These are phyloP conservation scores for Emberiza fucata DNA, from an alignment of 2,113 vertebrate genomes.

Conservation along the genomic window DNA sequence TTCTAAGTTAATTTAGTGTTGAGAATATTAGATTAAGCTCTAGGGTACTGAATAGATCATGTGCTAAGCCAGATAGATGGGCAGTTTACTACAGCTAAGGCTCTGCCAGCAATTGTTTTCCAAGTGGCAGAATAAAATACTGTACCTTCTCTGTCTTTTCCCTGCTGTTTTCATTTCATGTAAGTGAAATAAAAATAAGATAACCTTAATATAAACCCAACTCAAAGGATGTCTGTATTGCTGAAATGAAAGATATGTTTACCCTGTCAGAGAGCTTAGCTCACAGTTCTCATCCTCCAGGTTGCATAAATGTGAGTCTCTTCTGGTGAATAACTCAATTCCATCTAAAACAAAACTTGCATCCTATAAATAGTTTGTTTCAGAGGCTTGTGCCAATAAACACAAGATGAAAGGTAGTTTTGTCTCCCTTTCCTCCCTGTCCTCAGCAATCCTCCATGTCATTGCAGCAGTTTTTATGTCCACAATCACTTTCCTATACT, in stretches of 20 bases:
- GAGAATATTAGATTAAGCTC: slow-evolving; percentile 16
- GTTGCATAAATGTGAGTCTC: not conserved
- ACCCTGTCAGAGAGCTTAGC: not conserved
- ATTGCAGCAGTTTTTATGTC: not conserved
- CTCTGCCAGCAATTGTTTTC: not conserved
- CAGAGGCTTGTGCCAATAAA: not conserved
- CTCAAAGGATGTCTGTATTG: not conserved
- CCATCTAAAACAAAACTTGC: not conserved
- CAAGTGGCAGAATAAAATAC: not conserved
- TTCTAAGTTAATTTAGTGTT: slow-evolving; percentile 30
- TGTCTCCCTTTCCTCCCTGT: not conserved
- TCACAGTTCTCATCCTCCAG: not conserved
- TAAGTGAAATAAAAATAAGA: not conserved
- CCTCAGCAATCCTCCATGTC: not conserved
- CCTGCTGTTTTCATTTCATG: not conserved
- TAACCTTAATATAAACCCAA: slow-evolving; percentile 7
- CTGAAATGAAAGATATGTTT: not conserved
- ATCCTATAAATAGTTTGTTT: not conserved
- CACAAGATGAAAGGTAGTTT: not conserved
- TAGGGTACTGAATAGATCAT: not conserved
- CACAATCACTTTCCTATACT: not conserved
- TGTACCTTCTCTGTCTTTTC: not conserved
- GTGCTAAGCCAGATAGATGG: not conserved
- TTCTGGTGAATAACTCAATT: not conserved
- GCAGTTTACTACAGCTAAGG: not conserved